Evolutionary conservation across 1,140 invertebrate genomes (phyloP).

Genomic region (Brachionus manjavacas): DNA sequence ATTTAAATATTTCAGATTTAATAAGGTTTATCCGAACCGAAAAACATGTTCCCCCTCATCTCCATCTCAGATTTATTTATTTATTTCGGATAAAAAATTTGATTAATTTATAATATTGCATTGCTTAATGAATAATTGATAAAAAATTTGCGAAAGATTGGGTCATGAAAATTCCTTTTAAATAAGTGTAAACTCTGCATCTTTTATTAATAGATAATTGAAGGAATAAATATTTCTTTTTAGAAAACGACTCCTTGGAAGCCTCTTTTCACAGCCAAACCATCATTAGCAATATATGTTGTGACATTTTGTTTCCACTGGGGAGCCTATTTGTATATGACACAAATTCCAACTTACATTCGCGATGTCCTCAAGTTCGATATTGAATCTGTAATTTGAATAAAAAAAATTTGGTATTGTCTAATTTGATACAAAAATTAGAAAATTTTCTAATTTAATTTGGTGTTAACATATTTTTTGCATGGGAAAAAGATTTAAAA

Average conservation of each 20-base stretch:
- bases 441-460: too few species aligned
- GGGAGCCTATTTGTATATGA: constrained; percentile 58
- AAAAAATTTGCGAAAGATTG: too few species aligned
- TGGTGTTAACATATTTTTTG: too few species aligned
- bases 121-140: too few species aligned
- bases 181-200: not conserved
- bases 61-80: too few species aligned
- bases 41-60: too few species aligned
- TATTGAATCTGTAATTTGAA: constrained; percentile 52
- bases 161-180: too few species aligned
- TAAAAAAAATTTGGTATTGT: not conserved
- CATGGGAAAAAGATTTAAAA: not conserved
- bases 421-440: too few species aligned
- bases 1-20: too few species aligned
- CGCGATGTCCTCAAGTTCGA: constrained; percentile 56
- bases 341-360: constrained; percentile 56
- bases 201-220: not conserved
- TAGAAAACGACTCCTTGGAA: constrained; percentile 29
- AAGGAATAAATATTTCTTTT: not conserved
- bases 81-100: too few species aligned
- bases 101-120: too few species aligned
- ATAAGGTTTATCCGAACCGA: too few species aligned
- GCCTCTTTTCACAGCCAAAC: not conserved
- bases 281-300: not conserved
- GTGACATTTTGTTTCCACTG: not conserved